These are phyloP conservation scores for Esox lucius DNA, from an alignment of 2,797 vertebrate species.

Conservation along the genomic window DNA sequence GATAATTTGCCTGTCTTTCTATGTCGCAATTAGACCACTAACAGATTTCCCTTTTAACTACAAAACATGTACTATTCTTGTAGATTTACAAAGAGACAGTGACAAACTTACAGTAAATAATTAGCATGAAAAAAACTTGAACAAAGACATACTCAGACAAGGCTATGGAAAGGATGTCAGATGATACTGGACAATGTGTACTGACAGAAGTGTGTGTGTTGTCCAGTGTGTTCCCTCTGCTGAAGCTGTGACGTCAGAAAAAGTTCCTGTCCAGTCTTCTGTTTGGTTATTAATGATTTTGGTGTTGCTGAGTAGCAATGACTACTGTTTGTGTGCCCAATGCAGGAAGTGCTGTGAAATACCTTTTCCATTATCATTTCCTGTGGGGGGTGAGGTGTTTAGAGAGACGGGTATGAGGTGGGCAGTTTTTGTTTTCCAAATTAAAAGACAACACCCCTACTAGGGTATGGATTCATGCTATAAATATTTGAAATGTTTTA, in stretches of 20 bases:
- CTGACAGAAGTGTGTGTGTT: neutral
- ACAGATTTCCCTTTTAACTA: neutral
- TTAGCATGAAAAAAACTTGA: neutral
- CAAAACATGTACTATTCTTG: neutral
- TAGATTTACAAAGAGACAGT: neutral
- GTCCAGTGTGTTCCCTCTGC: neutral
- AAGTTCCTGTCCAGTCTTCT: neutral
- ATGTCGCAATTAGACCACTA: neutral
- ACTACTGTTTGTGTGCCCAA: neutral
- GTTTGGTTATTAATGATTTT: neutral
- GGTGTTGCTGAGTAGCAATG: neutral
- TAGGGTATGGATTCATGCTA: no score
- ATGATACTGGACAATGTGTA: neutral
- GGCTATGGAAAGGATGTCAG: neutral
- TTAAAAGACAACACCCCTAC: no score
- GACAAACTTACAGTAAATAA: neutral
- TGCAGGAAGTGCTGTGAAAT: neutral
- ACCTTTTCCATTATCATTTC: neutral
- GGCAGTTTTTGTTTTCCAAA: neutral
- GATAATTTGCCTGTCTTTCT: no score
- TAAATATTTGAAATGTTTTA: no score
- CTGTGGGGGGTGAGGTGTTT: neutral
- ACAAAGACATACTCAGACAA: no score
- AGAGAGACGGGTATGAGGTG: neutral
- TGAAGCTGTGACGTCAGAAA: neutral